A percentile compares a stretch with the other conserved stretches of the same genome.
These are phyloP conservation scores for Zoroaster sp. DNA, from an alignment of 53 echinoderm and acorn worm species.

Conservation along the genomic window DNA sequence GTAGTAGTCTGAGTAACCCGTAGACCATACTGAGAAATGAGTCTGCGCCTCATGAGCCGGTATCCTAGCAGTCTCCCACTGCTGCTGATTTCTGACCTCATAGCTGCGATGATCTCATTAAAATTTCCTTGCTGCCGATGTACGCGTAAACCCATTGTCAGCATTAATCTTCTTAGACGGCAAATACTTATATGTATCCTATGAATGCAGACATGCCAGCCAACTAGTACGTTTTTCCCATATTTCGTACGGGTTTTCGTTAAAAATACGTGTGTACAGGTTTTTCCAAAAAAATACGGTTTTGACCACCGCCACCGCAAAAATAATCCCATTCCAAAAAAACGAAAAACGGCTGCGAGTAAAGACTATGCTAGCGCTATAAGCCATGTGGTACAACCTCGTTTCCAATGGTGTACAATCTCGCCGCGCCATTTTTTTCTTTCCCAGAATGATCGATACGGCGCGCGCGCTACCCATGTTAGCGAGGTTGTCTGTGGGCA, in stretches of 20 bases:
- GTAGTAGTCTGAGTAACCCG: slow-evolving; percentile 23
- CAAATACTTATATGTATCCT: background rate
- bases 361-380: too few relatives aligned
- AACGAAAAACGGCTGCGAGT: background rate
- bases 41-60: slow-evolving; percentile 44
- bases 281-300: background rate
- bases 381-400: background rate
- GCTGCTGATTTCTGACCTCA: background rate
- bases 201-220: background rate
- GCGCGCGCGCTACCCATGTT: background rate
- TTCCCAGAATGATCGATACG: background rate
- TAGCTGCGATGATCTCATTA: slow-evolving; percentile 18
- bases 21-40: slow-evolving; percentile 20
- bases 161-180: slow-evolving; percentile 28
- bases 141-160: slow-evolving; percentile 25
- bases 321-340: background rate
- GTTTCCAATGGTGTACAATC: too few relatives aligned
- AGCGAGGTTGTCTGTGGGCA: background rate
- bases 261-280: background rate
- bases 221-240: background rate
- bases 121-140: slow-evolving; percentile 9
- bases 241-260: background rate
- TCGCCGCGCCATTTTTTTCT: background rate
- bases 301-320: background rate
- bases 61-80: slow-evolving; percentile 51